A percentile compares a stretch with the other conserved stretches of the same genome.
phyloP scores from a whole-genome alignment of 2,797 vertebrate species.

The Spea hammondii region DNA sequence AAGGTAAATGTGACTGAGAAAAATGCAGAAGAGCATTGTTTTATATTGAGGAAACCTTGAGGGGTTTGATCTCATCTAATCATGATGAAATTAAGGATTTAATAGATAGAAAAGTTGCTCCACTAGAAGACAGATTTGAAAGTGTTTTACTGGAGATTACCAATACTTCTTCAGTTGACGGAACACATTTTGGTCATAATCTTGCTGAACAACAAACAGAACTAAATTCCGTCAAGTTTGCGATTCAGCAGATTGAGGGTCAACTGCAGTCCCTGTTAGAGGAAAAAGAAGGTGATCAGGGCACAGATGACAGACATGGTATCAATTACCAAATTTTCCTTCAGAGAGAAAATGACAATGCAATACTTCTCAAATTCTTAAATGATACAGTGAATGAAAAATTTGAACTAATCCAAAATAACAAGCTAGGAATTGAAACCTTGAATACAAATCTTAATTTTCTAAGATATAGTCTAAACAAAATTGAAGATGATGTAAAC shows the following conservation, averaged over 20 bases:
- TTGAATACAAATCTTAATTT: conserved; percentile 62
- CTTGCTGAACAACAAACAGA: not conserved
- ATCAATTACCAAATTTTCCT: conserved; percentile 66
- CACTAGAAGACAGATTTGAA: conserved; percentile 73
- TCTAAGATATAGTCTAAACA: conserved; percentile 64
- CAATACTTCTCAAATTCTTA: conserved; percentile 69
- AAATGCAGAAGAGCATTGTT: conserved; percentile 70
- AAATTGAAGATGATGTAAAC: conserved; percentile 65
- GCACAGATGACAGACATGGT: conserved; percentile 58
- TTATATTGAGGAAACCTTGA: conserved; percentile 76
- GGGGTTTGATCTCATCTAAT: conserved; percentile 63
- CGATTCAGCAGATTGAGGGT: conserved; percentile 70
- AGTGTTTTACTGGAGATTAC: conserved; percentile 73
- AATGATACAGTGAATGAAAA: conserved; percentile 69
- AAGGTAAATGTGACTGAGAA: conserved; percentile 78
- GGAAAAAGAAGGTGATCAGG: conserved; percentile 50
- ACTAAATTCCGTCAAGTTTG: not conserved
- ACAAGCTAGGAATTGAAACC: conserved; percentile 68
- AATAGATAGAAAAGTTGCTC: conserved; percentile 72
- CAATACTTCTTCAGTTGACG: conserved; percentile 68
- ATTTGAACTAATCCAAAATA: conserved; percentile 62
- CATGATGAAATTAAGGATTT: conserved; percentile 68
- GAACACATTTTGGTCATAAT: not conserved
- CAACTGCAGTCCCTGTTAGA: conserved; percentile 57
- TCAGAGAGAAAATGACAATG: conserved; percentile 62